Base-by-base conservation (phyloP, 23 tunicate species). In the Trididemnum nubilum region DNA sequence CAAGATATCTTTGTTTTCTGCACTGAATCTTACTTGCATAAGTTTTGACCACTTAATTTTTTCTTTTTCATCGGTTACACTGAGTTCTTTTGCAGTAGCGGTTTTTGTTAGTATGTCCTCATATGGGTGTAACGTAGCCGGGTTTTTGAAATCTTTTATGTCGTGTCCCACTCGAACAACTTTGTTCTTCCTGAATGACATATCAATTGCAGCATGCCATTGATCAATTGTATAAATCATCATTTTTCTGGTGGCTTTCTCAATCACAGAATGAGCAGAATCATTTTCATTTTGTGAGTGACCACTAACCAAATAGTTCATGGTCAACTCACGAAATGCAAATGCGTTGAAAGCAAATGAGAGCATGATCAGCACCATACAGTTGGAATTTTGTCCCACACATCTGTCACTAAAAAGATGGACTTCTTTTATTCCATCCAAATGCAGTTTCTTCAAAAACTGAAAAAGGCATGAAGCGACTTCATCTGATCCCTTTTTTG, bases 131-230 rank as follows among this genome's bases (percentile, higher is more conserved):
- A 61, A 61, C 5, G 67, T 61, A 3, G 29, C 67, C 4, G 29
- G 29, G 29, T 61, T 24, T 61, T 61, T 61, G 26, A 61, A 61
- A 26, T 61, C 29, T n/a, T 61, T 61, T 22, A n/a, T 61, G 67
- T n/a, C 29, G 26, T 61, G 26, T 22, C 26, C 26, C 29, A 24
- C 67, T 24, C 67, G 26, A 5, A 23, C 67, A 61, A 61, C 67
- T 61, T 61, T 3, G 29, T 61, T 61, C 67, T 61, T 61, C 29
- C 29, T 61, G 29, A 15, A n/a, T 61, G 67, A 61, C 67, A 24
- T 61, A 61, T 61, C 67, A 61, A 61, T 61, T 61, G 67, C 67
- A 21, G 67, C 67, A 61, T 61, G 67, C 67, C 67, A 61, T 24
- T 61, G 67, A n/a, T 61, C 67, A 22, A 61, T 22, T 15, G 18